These are phyloP conservation scores for Diaprepes abbreviatus DNA, from an alignment of 2,888 invertebrate species.

Conservation along the genomic window DNA sequence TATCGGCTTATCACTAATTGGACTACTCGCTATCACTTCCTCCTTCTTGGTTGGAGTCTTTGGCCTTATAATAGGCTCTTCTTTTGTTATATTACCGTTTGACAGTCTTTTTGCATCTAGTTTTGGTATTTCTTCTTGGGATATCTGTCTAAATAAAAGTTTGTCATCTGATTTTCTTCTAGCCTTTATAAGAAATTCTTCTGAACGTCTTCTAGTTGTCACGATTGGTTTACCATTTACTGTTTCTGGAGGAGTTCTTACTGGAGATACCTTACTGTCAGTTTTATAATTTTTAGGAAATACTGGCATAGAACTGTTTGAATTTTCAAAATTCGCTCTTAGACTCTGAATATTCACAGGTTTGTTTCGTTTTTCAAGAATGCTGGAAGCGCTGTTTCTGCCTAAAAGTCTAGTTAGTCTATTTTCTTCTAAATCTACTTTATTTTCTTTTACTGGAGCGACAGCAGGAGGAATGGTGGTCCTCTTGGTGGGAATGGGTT, in stretches of 20 bases:
- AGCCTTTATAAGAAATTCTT: slow-evolving; percentile 23
- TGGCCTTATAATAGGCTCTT: slow-evolving; percentile 31
- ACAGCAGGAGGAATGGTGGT: slow-evolving; percentile 16
- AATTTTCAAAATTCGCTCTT: slow-evolving; percentile 72
- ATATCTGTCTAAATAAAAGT: slow-evolving; percentile 39
- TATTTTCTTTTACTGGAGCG: slow-evolving; percentile 26
- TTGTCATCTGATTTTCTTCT: slow-evolving; percentile 45
- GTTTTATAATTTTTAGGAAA: slow-evolving; percentile 51
- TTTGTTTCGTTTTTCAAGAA: slow-evolving; percentile 51
- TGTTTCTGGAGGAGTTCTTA: slow-evolving; percentile 28
- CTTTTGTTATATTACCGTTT: slow-evolving; percentile 43
- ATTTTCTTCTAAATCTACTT: slow-evolving; percentile 25
- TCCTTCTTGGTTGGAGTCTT: slow-evolving; percentile 27
- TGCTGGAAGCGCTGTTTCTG: slow-evolving; percentile 29
- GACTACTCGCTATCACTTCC: slow-evolving; percentile 32
- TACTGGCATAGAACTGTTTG: slow-evolving; percentile 49
- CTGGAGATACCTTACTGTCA: slow-evolving; percentile 40
- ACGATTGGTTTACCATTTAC: slow-evolving; percentile 33
- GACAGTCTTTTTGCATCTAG: slow-evolving; percentile 39
- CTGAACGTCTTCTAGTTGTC: slow-evolving; percentile 28
- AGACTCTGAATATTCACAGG: slow-evolving; percentile 71
- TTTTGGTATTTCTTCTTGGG: slow-evolving; percentile 43
- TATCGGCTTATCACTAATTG: slow-evolving; percentile 55
- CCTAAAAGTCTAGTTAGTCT: slow-evolving; percentile 31
- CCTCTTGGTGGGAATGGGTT: slow-evolving; percentile 35